Percentiles rank a stretch among this genome's conserved stretches.
These are phyloP conservation scores for Ciconia boyciana DNA, from an alignment of 2,113 vertebrate genomes.

Conservation along the genomic window DNA sequence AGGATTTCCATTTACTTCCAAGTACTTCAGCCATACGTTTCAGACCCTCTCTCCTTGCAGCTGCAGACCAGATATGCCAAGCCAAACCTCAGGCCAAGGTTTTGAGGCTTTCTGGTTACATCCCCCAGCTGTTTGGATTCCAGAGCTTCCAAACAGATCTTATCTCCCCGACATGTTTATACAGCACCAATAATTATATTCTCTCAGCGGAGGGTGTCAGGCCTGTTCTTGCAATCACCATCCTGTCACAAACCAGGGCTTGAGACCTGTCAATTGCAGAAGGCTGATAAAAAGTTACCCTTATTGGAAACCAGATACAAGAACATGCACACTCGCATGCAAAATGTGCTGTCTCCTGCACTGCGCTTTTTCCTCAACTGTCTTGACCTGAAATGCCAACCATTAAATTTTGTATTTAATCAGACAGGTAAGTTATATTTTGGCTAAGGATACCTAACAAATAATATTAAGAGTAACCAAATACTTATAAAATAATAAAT, in stretches of 20 bases:
- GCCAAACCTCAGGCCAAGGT: background rate
- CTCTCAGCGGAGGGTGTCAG: background rate
- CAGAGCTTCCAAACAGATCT: background rate
- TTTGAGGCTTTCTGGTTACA: background rate
- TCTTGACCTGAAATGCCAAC: background rate
- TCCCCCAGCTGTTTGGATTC: background rate
- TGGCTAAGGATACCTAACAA: background rate
- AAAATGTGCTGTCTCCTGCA: background rate
- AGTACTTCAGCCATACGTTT: background rate
- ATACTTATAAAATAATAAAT: background rate
- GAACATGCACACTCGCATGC: background rate
- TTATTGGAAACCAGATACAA: background rate
- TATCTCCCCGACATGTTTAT: background rate
- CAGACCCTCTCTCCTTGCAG: background rate
- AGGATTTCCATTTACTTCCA: background rate
- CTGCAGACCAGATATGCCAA: background rate
- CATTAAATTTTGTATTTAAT: background rate
- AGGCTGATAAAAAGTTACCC: background rate
- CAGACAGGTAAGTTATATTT: background rate
- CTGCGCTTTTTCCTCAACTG: background rate
- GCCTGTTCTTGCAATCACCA: fast-evolving
- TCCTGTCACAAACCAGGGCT: background rate
- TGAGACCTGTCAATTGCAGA: background rate
- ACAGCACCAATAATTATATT: background rate
- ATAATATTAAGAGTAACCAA: background rate